These are phyloP conservation scores for Nymphalis urticae DNA, from an alignment of 2,888 invertebrate genomes.

Conservation along the genomic window DNA sequence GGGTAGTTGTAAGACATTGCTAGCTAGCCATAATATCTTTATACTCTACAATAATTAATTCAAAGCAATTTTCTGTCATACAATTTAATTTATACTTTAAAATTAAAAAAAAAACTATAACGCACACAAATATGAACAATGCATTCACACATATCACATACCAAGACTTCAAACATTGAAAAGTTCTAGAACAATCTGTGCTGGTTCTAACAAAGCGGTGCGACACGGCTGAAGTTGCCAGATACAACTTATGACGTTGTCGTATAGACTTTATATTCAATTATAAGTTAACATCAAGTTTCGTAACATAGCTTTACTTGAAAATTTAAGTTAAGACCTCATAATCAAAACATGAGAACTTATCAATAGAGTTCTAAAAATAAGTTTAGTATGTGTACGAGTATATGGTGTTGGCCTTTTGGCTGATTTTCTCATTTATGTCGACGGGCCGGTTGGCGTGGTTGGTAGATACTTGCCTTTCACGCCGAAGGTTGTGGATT, in stretches of 20 bases:
- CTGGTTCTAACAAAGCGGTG: conserved; percentile 18
- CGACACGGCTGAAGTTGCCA: conserved; percentile 12
- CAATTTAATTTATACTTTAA: too few relatives aligned
- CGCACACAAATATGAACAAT: neutral
- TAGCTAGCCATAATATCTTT: too few relatives aligned
- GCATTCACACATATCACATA: neutral
- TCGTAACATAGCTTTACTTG: conserved; percentile 5
- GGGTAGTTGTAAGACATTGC: too few relatives aligned
- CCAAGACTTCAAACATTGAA: neutral
- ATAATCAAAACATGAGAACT: conserved; percentile 2
- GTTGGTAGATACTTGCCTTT: too few relatives aligned
- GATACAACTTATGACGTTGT: conserved; percentile 29
- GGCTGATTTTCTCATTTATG: too few relatives aligned
- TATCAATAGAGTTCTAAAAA: neutral
- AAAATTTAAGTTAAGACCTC: neutral
- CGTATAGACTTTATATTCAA: conserved; percentile 32
- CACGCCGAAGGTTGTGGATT: too few relatives aligned
- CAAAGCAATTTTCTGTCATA: too few relatives aligned
- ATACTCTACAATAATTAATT: too few relatives aligned
- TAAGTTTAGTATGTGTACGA: too few relatives aligned
- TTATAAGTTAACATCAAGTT: conserved; percentile 24
- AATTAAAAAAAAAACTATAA: too few relatives aligned
- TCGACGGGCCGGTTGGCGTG: too few relatives aligned
- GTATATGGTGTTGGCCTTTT: too few relatives aligned
- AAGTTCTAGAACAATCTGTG: conserved; percentile 21